A percentile compares a stretch with the other conserved stretches of the same genome.
phyloP scores from a whole-genome alignment of 2,888 invertebrate species.

The Spialia ferax region DNA sequence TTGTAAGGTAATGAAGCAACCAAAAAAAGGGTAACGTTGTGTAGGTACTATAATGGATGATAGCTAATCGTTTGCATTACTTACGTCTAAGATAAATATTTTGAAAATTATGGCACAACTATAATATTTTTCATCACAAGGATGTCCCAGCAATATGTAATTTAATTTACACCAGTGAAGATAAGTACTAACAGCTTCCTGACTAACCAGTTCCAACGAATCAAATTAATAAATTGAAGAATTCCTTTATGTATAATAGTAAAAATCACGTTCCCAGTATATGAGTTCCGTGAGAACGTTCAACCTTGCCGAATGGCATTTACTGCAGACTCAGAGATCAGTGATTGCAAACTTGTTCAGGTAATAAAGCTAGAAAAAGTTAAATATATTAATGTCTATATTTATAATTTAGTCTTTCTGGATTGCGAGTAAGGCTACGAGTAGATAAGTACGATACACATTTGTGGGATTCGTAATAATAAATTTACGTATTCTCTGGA shows the following conservation, averaged over 20 bases:
- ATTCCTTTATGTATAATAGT: slow-evolving; percentile 1
- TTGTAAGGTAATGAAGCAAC: too few species aligned
- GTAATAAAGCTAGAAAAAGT: slow-evolving; percentile 11
- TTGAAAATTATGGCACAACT: too few species aligned
- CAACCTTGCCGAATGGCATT: slow-evolving; percentile 34
- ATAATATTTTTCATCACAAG: too few species aligned
- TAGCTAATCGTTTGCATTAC: too few species aligned
- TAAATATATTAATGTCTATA: neutral
- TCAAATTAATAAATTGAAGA: slow-evolving; percentile 1
- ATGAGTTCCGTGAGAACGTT: slow-evolving; percentile 33
- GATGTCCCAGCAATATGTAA: too few species aligned
- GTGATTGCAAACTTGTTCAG: slow-evolving; percentile 28
- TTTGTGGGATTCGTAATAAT: too few species aligned
- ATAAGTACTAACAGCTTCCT: slow-evolving; percentile 11
- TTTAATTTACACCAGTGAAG: neutral
- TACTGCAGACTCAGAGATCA: slow-evolving; percentile 6
- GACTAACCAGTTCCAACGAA: slow-evolving; percentile 10
- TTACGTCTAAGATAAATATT: too few species aligned
- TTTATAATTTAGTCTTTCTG: too few species aligned
- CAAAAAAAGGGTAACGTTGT: too few species aligned
- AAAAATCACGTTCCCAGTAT: slow-evolving; percentile 16
- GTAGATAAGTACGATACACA: neutral
- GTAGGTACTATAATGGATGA: too few species aligned
- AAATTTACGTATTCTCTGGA: neutral
- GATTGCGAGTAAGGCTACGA: too few species aligned